Base-by-base conservation (phyloP, 2,888 invertebrate species). In the Ganaspis brasiliensis region DNA sequence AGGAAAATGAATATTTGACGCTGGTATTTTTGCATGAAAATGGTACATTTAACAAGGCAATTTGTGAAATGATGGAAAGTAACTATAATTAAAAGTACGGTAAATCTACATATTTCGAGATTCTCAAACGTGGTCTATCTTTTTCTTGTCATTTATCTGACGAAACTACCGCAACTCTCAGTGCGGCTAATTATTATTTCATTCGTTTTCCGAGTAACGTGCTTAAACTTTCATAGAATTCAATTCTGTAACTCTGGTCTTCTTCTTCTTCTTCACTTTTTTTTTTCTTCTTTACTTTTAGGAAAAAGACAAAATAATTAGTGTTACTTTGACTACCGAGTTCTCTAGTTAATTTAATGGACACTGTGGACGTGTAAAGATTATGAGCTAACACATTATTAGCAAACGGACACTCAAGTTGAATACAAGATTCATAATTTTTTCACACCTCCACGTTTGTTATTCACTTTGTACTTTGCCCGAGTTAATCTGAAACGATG, bases 111-210 rank as follows among this genome's bases (percentile, higher is more conserved):
- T n/a, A n/a, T 67, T 45, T 21, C n/a, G 2, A 45, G 21, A 12
- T 67, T 14, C 16, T 37, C 14, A 10, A 40, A 10, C 16, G 4
- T 10, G 24, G 14, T 67, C 24, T 24, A n/a, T n/a, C 40, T 63
- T 40, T 63, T 67, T 67, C 40, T 67, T n/a, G 40, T 45, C 45
- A 67, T 67, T 67, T 45, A 24, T n/a, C 10, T 21, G n/a, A 40
- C n/a, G 24, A 63, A 63, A 24, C 10, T 63, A 16, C 21, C 40
- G 21, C 40, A 63, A 67, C 26, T 67, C 67, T 67, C 45, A 67
- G 40, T 9, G 24, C n/a, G 35, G n/a, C 45, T 67, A 67, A 67
- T 63, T 63, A 63, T 63, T 63, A 67, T 67, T 67, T 67, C 45
- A 67, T 45, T 26, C 45, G 21, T 45, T 63, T 8, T 40, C 14